phyloP scores from a whole-genome alignment of 2,113 vertebrate genomes.

The Ahaetulla prasina region DNA sequence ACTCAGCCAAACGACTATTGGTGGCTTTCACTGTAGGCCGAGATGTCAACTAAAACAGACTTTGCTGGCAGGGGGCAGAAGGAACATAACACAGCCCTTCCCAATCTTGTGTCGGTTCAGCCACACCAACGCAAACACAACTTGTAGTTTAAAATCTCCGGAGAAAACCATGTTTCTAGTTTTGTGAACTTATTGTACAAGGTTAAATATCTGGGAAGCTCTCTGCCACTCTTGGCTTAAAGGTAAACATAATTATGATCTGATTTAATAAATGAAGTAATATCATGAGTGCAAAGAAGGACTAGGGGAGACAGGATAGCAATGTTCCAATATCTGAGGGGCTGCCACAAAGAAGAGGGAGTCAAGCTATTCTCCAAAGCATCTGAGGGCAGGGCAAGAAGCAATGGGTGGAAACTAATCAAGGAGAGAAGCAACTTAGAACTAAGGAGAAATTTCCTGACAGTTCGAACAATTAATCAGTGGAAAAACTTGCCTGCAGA shows the following conservation, averaged over 20 bases:
- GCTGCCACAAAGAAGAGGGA: no score
- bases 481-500: no score
- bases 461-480: no score
- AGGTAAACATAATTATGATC: not conserved
- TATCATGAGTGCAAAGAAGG: not conserved
- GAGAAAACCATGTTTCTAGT: not conserved
- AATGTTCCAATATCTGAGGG: no score
- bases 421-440: no score
- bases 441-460: no score
- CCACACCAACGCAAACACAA: not conserved
- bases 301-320: no score
- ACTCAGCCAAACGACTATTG: not conserved
- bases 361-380: no score
- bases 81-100: not conserved
- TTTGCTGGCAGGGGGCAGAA: not conserved
- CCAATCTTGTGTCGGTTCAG: not conserved
- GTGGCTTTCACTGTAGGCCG: not conserved
- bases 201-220: not conserved
- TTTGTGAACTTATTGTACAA: not conserved
- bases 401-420: no score
- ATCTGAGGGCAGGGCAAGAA: no score
- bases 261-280: not conserved
- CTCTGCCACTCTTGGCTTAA: not conserved
- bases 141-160: not conserved
- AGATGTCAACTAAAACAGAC: not conserved